These are phyloP conservation scores for Andrena camellia DNA, from an alignment of 2,888 invertebrate genomes.

Conservation along the genomic window DNA sequence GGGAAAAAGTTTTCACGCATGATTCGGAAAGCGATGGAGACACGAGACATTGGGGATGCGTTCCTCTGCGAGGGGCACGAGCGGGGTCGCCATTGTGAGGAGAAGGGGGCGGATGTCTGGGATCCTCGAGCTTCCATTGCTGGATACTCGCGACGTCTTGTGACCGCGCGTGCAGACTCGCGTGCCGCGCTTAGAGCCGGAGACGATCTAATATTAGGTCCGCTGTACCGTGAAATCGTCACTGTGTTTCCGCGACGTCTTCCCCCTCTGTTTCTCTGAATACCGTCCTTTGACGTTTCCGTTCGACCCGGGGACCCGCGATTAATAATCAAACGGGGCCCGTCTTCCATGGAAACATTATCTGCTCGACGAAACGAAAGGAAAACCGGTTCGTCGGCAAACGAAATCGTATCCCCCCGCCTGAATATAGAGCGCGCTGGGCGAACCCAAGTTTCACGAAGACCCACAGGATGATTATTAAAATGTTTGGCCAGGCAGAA, in stretches of 20 bases:
- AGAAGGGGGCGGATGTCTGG: not conserved
- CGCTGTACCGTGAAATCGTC: constrained; percentile 50
- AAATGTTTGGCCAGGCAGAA: not conserved
- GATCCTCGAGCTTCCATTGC: not conserved
- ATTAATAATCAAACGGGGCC: constrained; percentile 13
- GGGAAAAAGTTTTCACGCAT: no score
- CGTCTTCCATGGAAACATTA: not conserved
- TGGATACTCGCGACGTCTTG: not conserved
- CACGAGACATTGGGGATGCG: not conserved
- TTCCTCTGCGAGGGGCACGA: not conserved
- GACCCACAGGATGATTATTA: not conserved
- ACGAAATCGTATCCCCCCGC: not conserved
- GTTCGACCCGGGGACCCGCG: not conserved
- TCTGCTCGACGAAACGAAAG: constrained; percentile 23
- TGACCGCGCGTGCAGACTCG: not conserved
- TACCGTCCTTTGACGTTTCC: constrained; percentile 11
- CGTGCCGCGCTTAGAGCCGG: constrained; percentile 12
- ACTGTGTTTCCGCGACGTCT: constrained; percentile 31
- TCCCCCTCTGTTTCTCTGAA: not conserved
- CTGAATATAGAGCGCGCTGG: not conserved
- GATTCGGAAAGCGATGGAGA: no score
- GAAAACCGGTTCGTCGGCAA: constrained; percentile 7
- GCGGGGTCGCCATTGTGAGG: constrained; percentile 51
- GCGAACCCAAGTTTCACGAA: not conserved
- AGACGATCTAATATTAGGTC: constrained; percentile 53